Percentiles rank a stretch among this genome's conserved stretches.
These are phyloP conservation scores for Passer montanus DNA, from an alignment of 2,113 vertebrate species.

Conservation along the genomic window DNA sequence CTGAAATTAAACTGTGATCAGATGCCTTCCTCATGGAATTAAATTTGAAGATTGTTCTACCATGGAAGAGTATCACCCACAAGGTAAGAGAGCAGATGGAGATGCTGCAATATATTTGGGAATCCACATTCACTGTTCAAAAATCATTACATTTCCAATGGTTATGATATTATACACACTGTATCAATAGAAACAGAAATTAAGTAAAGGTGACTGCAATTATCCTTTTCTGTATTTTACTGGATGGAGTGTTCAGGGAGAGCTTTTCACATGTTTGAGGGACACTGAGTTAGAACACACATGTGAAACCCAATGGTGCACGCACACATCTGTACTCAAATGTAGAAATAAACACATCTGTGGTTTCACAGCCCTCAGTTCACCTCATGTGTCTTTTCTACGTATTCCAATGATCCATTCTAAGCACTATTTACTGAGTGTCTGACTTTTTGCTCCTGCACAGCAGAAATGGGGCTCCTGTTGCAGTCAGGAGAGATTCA, in stretches of 20 bases:
- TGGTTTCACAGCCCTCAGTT: accelerated
- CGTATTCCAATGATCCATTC: neutral
- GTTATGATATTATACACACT: neutral
- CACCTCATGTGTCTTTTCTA: neutral
- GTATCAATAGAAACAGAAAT: neutral
- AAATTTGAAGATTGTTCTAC: slow-evolving; percentile 60
- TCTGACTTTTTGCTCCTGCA: neutral
- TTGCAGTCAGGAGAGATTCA: neutral
- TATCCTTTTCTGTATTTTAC: slow-evolving; percentile 9
- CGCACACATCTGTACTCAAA: neutral
- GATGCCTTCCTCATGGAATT: slow-evolving; percentile 67
- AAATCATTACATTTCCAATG: slow-evolving; percentile 63
- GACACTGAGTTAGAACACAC: neutral
- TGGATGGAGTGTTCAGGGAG: slow-evolving; percentile 1
- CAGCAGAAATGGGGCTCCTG: neutral
- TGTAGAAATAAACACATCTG: neutral
- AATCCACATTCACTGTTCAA: slow-evolving; percentile 48
- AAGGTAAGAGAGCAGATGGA: slow-evolving; percentile 61
- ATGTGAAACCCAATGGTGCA: neutral
- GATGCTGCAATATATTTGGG: slow-evolving; percentile 61
- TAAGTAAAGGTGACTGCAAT: slow-evolving; percentile 30
- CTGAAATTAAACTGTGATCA: slow-evolving; percentile 75
- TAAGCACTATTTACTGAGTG: neutral
- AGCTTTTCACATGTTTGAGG: slow-evolving; percentile 18
- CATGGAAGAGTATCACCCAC: slow-evolving; percentile 61